A percentile compares a stretch with the other conserved stretches of the same genome.
Evolutionary conservation across 2,888 invertebrate genomes (phyloP).

Genomic region (Iphiclides podalirius): DNA sequence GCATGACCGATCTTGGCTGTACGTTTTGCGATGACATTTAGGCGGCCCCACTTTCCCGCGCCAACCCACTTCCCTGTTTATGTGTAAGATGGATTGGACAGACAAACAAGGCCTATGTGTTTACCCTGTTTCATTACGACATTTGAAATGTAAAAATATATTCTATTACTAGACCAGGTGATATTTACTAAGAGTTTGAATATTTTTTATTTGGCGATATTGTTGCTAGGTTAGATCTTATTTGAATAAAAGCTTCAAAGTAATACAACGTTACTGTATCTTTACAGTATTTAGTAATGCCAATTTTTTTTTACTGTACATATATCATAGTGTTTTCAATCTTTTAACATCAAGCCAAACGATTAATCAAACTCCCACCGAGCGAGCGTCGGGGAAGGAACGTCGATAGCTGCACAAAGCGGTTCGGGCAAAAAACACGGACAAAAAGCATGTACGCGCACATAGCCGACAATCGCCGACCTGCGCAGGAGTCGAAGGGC

Average conservation of each 20-base stretch:
- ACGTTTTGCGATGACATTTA: constrained; percentile 17
- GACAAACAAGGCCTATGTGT: not conserved
- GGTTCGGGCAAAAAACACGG: constrained; percentile 16
- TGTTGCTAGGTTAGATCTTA: too few relatives aligned
- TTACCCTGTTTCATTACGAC: too few relatives aligned
- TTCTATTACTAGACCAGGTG: too few relatives aligned
- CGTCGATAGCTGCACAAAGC: constrained; percentile 8
- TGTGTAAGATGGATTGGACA: constrained; percentile 4
- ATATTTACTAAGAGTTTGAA: too few relatives aligned
- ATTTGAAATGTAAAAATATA: too few relatives aligned
- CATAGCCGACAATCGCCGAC: constrained; percentile 1
- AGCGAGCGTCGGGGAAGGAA: not conserved
- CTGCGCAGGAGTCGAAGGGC: constrained; percentile 73
- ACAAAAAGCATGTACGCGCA: constrained; percentile 19
- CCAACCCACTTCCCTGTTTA: constrained; percentile 17
- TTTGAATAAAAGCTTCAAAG: too few relatives aligned
- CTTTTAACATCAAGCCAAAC: too few relatives aligned
- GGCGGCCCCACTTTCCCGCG: constrained; percentile 9
- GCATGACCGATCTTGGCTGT: constrained; percentile 18
- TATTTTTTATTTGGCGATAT: too few relatives aligned
- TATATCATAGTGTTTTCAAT: too few relatives aligned
- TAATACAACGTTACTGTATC: too few relatives aligned
- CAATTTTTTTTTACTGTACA: too few relatives aligned
- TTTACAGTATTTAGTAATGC: too few relatives aligned
- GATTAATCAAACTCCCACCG: constrained; percentile 5